Evolutionary conservation across 2,797 vertebrate species (phyloP), one percentile per base, ranked within the genome.

Genomic region (Octomys mimax): DNA sequence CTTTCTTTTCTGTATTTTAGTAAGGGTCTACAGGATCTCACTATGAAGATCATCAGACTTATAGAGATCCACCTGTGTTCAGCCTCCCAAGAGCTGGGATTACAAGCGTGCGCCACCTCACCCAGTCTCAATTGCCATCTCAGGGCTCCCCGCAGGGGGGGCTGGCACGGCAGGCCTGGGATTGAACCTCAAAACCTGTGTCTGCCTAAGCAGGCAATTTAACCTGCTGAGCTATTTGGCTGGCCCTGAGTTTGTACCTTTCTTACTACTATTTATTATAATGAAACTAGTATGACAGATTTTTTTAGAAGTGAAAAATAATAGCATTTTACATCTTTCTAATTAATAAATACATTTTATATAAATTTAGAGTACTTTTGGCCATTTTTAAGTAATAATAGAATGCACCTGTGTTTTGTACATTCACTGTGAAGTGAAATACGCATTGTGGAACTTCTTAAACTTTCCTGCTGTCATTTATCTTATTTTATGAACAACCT

Each of bases 191-290:
- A 8, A 8, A 49, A 4, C 49, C 49, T 49, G 11, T 9, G 49
- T 49, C 49, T 49, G 49, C 49, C 49, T 49, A 49, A 49, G 8
- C 49, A 49, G 49, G 49, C 49, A 49, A 8, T 49, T 49, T 11
- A 8, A 49, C 11, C 49, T 11, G 11, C 49, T 49, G 49, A 49
- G 11, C 49, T 8, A 49, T 49, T 49, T 49, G 49, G 49, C 49
- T 11, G 8, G 49, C 49, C 49, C 49, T 49, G 49, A 49, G 49
- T 49, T 49, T 49, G 7, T 70, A 61, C 7, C 1, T 36, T 12
- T n/a, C 31, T 82, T 46, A 80, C 73, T 71, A 79, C 21, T 84
- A 70, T 12, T 70, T 78, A 94, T 87, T 81, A 92, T 68, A 75
- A 90, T 85, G 12, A 95, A 92, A 13, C 14, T 92, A 49, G 10